phyloP scores from a whole-genome alignment of 2,113 vertebrate species.

The mouse (Mus musculus) region GRCm39 chr2:100990001-100990500 shows the following conservation, averaged over 20 bases:
- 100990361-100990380: background rate
- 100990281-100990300: background rate
- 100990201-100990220: conserved; percentile 56
- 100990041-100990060: background rate
- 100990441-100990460: background rate
- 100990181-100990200: conserved; percentile 56
- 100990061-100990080: background rate
- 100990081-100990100: conserved; percentile 25
- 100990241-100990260: background rate
- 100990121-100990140: background rate
- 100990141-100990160: conserved; percentile 37
- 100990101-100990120: conserved; percentile 45
- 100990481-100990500: background rate
- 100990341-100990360: background rate
- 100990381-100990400: background rate
- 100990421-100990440: background rate
- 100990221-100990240: conserved; percentile 21
- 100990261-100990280: background rate
- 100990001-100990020: background rate
- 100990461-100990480: background rate
- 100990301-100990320: background rate
- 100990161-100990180: conserved; percentile 50
- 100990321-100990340: background rate
- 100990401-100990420: background rate
- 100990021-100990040: background rate